Conservation (phyloP, 2,797 vertebrate species). For the Epinephelus malabaricus region DNA sequence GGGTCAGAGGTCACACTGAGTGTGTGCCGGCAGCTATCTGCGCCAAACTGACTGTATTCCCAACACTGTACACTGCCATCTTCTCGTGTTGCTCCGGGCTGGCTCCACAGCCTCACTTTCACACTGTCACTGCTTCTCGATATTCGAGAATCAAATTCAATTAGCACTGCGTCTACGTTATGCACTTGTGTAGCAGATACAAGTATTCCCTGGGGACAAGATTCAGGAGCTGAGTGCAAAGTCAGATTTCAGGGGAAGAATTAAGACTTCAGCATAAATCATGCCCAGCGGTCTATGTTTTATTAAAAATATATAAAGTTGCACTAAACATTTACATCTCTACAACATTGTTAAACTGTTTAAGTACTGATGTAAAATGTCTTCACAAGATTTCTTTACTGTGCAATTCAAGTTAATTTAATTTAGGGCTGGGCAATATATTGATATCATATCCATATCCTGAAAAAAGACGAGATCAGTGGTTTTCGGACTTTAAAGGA, state of each 20-base stretch:
- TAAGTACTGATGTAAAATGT: background rate
- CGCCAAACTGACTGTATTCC: conserved; percentile 44
- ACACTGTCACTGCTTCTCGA: conserved; percentile 21
- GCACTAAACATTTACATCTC: conserved; percentile 11
- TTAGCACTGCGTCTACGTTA: background rate
- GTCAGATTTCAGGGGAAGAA: background rate
- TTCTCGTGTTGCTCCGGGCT: conserved; percentile 21
- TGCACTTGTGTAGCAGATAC: background rate
- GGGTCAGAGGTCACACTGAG: conserved; percentile 69
- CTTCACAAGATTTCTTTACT: no score
- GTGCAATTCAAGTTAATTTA: no score
- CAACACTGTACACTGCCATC: conserved; percentile 29
- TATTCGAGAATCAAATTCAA: conserved; percentile 40
- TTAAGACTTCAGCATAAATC: conserved; percentile 19
- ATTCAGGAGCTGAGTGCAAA: conserved; percentile 16
- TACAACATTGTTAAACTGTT: background rate
- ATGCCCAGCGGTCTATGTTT: conserved; percentile 1
- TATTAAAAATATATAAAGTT: background rate
- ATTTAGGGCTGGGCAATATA: no score
- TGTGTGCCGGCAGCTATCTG: conserved; percentile 42
- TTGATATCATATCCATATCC: no score
- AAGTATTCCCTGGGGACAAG: conserved; percentile 12
- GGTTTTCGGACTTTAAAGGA: no score
- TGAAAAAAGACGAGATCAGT: no score
- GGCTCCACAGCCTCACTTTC: conserved; percentile 28